Base-by-base conservation (phyloP, 2,888 invertebrate genomes). In the Diploptera punctata region DNA sequence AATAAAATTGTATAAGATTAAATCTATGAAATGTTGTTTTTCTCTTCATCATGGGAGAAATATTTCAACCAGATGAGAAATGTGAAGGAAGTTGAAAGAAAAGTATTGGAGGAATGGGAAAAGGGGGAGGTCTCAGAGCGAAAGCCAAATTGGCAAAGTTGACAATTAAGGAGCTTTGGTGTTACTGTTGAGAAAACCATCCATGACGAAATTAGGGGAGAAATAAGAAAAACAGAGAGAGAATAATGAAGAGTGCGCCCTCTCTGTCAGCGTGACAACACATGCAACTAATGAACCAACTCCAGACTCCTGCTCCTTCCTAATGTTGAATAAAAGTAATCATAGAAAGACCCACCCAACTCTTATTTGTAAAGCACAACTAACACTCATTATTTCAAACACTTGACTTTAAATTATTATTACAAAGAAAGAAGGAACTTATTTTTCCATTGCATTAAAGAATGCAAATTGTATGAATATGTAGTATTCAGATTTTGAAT, bases 121-220 rank as follows among this genome's bases (percentile, higher is more conserved):
- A 49, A 29, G 60, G 61, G 29, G 9, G 26, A 19, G 62, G 26
- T n/a, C n/a, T 49, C 44, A 29, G 68, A 69, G 62, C 43, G 38
- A 31, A 65, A 72, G 71, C 68, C 74, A 74, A 74, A 73, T 74
- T 74, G 70, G 74, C 62, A 72, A 74, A 74, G 74, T 73, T 72
- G 74, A 65, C 72, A 71, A 74, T 74, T 74, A 74, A 71, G 71
- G 68, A 72, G 33, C 67, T 52, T 16, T 52, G 57, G 68, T 69
- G 38, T 38, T 9, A 10, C 16, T 24, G 65, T 69, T 57, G 21
- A 61, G 70, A 70, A 7, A 52, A 62, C 21, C 38, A 43, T 43
- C 52, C 24, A 52, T 52, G 52, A 24, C 52, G 4, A 19, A 4
- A 3, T 19, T 3, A 52, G 24, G 13, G 19, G 24, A 21, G 24